These are phyloP conservation scores for Recurvirostra avosetta DNA, from an alignment of 2,113 vertebrate genomes.

Conservation along the genomic window DNA sequence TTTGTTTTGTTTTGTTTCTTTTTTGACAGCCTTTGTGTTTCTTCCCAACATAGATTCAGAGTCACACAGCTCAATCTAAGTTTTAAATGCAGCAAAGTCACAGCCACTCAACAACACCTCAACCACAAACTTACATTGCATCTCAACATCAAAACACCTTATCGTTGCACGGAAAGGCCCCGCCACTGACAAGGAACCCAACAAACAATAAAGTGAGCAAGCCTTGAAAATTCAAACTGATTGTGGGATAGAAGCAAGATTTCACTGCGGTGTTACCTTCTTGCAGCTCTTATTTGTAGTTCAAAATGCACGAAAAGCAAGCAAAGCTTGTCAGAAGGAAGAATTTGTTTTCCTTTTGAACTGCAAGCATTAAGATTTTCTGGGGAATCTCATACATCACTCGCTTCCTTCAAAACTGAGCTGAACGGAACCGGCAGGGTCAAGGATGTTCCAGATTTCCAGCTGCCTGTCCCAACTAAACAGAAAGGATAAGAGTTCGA, in stretches of 20 bases:
- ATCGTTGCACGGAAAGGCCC: not conserved
- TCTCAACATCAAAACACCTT: not conserved
- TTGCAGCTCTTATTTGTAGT: not conserved
- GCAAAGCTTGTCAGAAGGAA: not conserved
- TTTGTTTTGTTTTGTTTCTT: not conserved
- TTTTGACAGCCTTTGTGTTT: not conserved
- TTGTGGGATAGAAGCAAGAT: not conserved
- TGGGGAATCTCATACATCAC: not conserved
- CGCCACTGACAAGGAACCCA: not conserved
- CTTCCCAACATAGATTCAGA: not conserved
- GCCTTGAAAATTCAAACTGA: not conserved
- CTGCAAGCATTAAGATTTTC: not conserved
- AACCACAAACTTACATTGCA: not conserved
- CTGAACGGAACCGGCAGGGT: not conserved
- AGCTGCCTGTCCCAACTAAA: not conserved
- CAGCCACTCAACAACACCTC: not conserved
- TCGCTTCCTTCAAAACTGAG: not conserved
- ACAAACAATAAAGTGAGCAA: not conserved
- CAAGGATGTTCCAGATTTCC: not conserved
- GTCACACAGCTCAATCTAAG: not conserved
- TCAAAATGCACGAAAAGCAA: not conserved
- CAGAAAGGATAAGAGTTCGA: not conserved
- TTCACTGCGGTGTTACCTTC: not conserved
- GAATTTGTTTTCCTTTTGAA: not conserved
- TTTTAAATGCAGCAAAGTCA: not conserved